phyloP scores from a whole-genome alignment of 2,888 invertebrate genomes.

The Hypomecis punctinalis region DNA sequence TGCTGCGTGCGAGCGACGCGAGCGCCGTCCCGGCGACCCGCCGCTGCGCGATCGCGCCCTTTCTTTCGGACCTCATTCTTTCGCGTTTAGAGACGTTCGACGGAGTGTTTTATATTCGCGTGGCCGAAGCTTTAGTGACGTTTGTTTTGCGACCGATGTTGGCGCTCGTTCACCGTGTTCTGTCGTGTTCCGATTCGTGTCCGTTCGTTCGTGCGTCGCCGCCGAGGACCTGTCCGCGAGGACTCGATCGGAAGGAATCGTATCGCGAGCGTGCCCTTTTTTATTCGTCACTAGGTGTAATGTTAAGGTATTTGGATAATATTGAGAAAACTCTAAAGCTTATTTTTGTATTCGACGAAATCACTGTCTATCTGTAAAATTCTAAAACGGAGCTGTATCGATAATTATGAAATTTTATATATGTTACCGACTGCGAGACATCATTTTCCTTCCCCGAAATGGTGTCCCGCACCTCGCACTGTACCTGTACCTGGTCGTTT shows the following conservation, averaged over 20 bases:
- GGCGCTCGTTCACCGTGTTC: conserved; percentile 71
- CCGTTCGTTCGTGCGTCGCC: conserved; percentile 57
- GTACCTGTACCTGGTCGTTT: conserved; percentile 15
- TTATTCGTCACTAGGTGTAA: conserved; percentile 78
- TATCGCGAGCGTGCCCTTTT: conserved; percentile 75
- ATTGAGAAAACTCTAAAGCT: conserved; percentile 82
- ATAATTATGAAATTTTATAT: conserved; percentile 56
- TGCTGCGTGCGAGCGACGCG: conserved; percentile 64
- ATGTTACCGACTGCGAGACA: conserved; percentile 69
- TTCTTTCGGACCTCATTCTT: conserved; percentile 61
- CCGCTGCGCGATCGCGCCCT: conserved; percentile 57
- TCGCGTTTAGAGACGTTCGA: conserved; percentile 72
- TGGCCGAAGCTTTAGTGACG: conserved; percentile 80
- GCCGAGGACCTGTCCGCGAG: conserved; percentile 67
- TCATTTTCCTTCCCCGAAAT: conserved; percentile 81
- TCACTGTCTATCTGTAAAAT: conserved; percentile 79
- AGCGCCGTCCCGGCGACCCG: conserved; percentile 55
- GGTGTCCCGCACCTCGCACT: conserved; percentile 70
- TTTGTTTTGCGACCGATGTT: conserved; percentile 81
- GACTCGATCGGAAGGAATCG: conserved; percentile 69
- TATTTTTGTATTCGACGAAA: conserved; percentile 84
- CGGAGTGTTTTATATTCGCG: conserved; percentile 79
- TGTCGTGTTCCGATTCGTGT: conserved; percentile 64
- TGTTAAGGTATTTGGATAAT: conserved; percentile 78
- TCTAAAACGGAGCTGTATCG: conserved; percentile 70